Evolutionary conservation across 2,888 invertebrate species (phyloP).

Genomic region (Aelia acuminata): DNA sequence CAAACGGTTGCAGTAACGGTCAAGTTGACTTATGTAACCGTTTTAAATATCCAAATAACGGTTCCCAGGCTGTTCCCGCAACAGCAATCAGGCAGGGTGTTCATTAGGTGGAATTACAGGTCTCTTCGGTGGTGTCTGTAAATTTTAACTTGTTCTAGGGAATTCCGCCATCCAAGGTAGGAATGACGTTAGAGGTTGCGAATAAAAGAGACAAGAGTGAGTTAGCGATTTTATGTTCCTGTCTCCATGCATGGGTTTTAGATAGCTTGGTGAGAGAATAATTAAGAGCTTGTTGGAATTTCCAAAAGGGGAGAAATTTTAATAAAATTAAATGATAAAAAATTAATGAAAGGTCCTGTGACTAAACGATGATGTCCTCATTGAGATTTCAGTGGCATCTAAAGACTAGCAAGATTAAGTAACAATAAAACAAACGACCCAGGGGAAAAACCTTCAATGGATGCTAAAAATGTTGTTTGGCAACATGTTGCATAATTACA

Average conservation of each 20-base stretch:
- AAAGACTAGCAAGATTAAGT: no score
- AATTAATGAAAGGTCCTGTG: no score
- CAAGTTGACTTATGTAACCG: slow-evolving; percentile 16
- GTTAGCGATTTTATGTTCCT: background rate
- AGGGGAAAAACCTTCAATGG: no score
- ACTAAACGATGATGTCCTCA: no score
- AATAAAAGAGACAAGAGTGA: background rate
- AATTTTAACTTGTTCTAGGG: background rate
- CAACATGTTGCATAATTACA: no score
- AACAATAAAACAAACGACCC: no score
- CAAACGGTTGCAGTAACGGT: slow-evolving; percentile 16
- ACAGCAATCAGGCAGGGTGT: background rate
- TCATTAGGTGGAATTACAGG: background rate
- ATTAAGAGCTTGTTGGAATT: no score
- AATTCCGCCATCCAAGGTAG: background rate
- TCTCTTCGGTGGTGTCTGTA: background rate
- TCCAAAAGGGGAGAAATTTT: background rate
- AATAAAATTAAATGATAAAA: background rate
- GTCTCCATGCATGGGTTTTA: background rate
- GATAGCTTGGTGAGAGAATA: background rate
- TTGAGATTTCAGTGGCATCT: no score
- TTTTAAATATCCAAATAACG: slow-evolving; percentile 37
- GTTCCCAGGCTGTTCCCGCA: background rate
- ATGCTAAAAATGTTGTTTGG: no score
- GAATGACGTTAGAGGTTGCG: background rate